Conservation (phyloP, 1,140 invertebrate species). For the Contarinia nasturtii region DNA sequence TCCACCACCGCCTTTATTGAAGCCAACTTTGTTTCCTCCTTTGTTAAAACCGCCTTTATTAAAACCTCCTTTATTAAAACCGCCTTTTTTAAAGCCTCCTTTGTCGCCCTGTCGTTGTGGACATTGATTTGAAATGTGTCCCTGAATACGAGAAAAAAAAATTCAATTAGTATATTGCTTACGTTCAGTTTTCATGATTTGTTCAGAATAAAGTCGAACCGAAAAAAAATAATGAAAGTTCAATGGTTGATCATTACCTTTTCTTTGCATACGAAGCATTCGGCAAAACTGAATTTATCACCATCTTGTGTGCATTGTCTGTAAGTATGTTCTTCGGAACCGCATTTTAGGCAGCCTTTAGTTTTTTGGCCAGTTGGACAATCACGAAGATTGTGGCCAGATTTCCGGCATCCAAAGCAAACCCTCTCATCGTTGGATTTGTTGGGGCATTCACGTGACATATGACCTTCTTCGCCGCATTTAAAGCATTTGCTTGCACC, state of each 20-base stretch:
- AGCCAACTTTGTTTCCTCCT: background rate
- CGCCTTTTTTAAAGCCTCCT: background rate
- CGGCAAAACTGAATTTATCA: background rate
- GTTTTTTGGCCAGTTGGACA: background rate
- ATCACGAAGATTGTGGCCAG: background rate
- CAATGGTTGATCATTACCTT: background rate
- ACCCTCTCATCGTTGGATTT: background rate
- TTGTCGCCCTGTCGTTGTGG: background rate
- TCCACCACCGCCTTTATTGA: background rate
- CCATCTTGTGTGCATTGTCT: background rate
- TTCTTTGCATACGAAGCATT: slow-evolving; percentile 1
- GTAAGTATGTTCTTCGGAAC: background rate
- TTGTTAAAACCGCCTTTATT: no score
- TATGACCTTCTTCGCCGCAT: background rate
- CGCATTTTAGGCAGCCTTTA: background rate
- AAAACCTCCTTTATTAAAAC: no score
- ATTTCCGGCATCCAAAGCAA: background rate
- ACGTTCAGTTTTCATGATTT: no score
- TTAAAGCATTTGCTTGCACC: background rate
- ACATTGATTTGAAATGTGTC: slow-evolving; percentile 1
- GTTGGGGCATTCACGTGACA: background rate
- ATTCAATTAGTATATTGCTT: no score
- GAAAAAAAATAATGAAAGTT: no score
- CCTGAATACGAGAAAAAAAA: no score
- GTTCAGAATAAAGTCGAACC: no score